phyloP scores from a whole-genome alignment of 2,797 vertebrate species.

The Gadopsis marmoratus region DNA sequence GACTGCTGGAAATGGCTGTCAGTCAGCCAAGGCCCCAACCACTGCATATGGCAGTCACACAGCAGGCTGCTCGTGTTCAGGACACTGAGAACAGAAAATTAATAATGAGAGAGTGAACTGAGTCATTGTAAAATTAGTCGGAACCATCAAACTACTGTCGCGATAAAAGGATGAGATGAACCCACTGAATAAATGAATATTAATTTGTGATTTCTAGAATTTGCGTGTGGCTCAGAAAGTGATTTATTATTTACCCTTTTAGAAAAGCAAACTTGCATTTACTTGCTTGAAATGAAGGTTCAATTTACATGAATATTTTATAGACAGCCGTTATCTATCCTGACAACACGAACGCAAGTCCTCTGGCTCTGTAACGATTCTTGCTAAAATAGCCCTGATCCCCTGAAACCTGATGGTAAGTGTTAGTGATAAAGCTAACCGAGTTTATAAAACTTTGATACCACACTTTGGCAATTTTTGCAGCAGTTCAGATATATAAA shows the following conservation, averaged over 20 bases:
- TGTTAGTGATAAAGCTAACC: conserved; percentile 3
- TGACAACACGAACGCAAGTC: background rate
- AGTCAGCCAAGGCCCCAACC: conserved; percentile 90
- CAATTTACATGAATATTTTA: background rate
- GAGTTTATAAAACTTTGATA: conserved; percentile 16
- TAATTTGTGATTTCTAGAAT: background rate
- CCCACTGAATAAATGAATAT: background rate
- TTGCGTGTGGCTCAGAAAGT: background rate
- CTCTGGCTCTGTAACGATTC: background rate
- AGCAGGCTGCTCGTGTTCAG: conserved; percentile 94
- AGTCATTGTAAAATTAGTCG: background rate
- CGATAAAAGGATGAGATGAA: conserved; percentile 2
- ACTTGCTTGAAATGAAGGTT: background rate
- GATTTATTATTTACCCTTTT: background rate
- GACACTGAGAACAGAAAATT: conserved; percentile 78
- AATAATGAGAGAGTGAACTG: background rate
- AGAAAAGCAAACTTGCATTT: background rate
- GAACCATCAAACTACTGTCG: background rate
- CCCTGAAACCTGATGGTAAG: background rate
- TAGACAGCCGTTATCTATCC: background rate
- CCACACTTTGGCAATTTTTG: background rate
- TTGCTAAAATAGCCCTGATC: background rate
- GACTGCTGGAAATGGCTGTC: conserved; percentile 85
- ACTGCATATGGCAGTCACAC: conserved; percentile 95
- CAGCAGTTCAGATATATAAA: background rate